Base-by-base conservation (phyloP, 2,888 invertebrate species). In the Orthonychiurus folsomi region DNA sequence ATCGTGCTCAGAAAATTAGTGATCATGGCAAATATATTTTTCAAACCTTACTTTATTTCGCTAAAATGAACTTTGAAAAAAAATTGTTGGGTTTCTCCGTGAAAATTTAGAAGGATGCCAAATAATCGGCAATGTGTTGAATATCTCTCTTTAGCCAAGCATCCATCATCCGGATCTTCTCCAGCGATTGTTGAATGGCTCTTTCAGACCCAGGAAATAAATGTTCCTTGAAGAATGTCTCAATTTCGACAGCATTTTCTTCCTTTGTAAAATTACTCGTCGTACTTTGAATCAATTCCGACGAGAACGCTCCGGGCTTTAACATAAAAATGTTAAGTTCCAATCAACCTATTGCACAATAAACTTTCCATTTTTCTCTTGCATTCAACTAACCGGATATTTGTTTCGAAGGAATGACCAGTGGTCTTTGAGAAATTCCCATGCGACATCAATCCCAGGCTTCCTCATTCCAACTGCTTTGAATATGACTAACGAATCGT, bases 401-500 rank as follows among this genome's bases (percentile, higher is more conserved):
- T 37, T 37, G 15, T 37, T 37, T 9, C 37, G 37, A 37, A 37
- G 37, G 15, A 9, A 37, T 9, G 37, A 37, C 37, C 37, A 63
- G 75, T 93, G 87, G 27, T 88, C 84, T 77, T 91, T 87, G 77
- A 94, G 87, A 80, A 91, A 95, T 71, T 88, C 79, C 95, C 95
- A 96, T 2, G 90, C 88, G 71, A 93, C 79, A 69, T 92, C 85
- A 21, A 93, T 84, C 0, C 95, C 95, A 69, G 83, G 80, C 70
- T 85, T 84, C 73, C 87, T 87, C 74, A 86, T 82, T 0, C 90
- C 88, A 20, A 92, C 89, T 2, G 92, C 89, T 68, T 87, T 86
- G 52, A 95, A 87, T 18, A 93, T 89, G 77, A 88, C 92, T 48
- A 93, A 87, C 0, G 90, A 87, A 76, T 95, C 95, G 78, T 95